These are phyloP conservation scores for Elephantulus edwardii DNA, from an alignment of 2,113 vertebrate genomes.

Conservation along the genomic window DNA sequence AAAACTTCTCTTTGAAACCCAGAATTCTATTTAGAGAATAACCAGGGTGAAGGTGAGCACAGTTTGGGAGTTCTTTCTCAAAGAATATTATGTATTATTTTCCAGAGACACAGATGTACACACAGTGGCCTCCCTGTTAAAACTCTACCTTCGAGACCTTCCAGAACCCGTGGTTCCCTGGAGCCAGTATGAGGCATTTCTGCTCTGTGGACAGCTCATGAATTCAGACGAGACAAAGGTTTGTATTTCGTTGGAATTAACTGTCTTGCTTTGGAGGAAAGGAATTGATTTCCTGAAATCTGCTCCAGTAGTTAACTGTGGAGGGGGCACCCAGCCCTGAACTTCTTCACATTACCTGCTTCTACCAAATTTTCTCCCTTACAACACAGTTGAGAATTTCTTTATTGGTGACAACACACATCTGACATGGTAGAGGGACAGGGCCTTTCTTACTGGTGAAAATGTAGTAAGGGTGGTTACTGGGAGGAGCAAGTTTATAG, in stretches of 20 bases:
- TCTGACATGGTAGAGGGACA: not conserved
- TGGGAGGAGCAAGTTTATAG: not conserved
- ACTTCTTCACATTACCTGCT: not conserved
- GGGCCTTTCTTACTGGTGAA: not conserved
- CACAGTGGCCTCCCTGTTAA: constrained; percentile 97
- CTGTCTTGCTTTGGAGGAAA: not conserved
- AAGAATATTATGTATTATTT: not conserved
- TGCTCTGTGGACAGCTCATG: constrained; percentile 89
- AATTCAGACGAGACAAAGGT: constrained; percentile 86
- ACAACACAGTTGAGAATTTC: not conserved
- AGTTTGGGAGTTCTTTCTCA: not conserved
- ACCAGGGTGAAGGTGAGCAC: not conserved
- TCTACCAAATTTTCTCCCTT: not conserved
- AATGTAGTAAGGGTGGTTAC: not conserved
- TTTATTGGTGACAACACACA: not conserved
- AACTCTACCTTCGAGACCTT: constrained; percentile 96
- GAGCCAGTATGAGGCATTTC: constrained; percentile 94
- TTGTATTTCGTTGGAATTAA: not conserved
- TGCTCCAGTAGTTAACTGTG: not conserved
- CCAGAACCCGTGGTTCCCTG: constrained; percentile 95
- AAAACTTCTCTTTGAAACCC: not conserved
- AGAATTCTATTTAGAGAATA: not conserved
- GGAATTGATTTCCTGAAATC: not conserved
- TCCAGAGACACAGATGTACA: constrained; percentile 98
- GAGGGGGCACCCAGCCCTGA: not conserved